Percentiles rank a stretch among this genome's conserved stretches.
phyloP scores from a whole-genome alignment of 2,113 vertebrate genomes.

The Platycercus adscitus region DNA sequence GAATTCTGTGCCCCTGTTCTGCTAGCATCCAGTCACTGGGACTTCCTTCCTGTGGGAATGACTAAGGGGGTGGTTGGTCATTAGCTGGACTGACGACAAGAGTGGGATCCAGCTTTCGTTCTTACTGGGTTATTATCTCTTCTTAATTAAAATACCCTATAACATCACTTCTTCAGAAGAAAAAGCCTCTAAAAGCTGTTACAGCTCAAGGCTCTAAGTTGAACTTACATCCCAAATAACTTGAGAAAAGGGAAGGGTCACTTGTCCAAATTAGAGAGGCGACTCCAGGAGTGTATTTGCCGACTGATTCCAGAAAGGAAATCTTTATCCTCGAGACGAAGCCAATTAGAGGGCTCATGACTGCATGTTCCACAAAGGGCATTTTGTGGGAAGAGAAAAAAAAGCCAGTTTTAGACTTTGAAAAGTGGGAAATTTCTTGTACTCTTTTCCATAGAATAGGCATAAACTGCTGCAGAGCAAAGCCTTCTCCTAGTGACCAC shows the following conservation, averaged over 20 bases:
- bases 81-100: neutral
- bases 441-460: neutral
- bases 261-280: neutral
- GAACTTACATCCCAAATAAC: neutral
- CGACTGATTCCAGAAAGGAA: neutral
- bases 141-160: slow-evolving; percentile 23
- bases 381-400: slow-evolving; percentile 5
- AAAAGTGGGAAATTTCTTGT: neutral
- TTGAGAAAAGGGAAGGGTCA: neutral
- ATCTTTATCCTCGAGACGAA: neutral
- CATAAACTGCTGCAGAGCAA: neutral
- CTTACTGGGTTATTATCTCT: neutral
- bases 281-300: neutral
- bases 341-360: neutral
- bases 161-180: neutral
- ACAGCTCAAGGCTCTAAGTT: neutral
- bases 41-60: neutral
- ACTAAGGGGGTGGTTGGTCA: neutral
- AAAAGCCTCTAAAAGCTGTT: neutral
- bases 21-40: neutral
- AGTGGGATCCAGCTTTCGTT: neutral
- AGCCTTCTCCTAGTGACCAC: neutral
- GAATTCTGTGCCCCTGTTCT: neutral
- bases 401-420: neutral
- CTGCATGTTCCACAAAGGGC: neutral